phyloP scores from a whole-genome alignment of 2,888 invertebrate genomes.

The Oligia fasciuncula region DNA sequence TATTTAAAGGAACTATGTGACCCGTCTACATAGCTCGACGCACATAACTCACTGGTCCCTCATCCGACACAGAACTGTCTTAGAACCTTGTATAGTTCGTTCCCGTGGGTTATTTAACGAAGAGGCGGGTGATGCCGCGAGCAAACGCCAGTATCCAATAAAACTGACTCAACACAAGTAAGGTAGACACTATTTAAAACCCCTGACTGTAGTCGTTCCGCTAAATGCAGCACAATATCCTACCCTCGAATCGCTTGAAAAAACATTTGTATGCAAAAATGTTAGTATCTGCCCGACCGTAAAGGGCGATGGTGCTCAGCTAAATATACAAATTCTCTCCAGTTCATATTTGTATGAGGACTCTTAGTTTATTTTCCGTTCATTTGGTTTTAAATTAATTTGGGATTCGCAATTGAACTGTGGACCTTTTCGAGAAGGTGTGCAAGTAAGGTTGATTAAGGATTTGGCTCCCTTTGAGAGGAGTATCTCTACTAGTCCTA shows the following conservation, averaged over 20 bases:
- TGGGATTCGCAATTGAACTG: not conserved
- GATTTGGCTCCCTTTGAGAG: not conserved
- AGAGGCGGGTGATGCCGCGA: too few relatives aligned
- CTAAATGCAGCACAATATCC: conserved; percentile 40
- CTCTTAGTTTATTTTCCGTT: conserved; percentile 6
- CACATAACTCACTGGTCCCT: conserved; percentile 7
- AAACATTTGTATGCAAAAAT: conserved; percentile 56
- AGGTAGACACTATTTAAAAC: conserved; percentile 47
- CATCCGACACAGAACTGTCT: conserved; percentile 1
- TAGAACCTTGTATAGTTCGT: too few relatives aligned
- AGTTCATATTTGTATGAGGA: conserved; percentile 40
- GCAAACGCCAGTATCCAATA: not conserved
- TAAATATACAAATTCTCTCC: conserved; percentile 39
- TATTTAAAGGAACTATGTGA: conserved; percentile 19
- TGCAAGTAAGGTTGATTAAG: not conserved
- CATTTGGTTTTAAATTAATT: conserved; percentile 29
- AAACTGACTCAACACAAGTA: conserved; percentile 37
- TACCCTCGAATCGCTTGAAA: conserved; percentile 50
- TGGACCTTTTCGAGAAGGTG: not conserved
- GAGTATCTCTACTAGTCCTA: too few relatives aligned
- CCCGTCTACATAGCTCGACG: not conserved
- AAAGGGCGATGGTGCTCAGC: conserved; percentile 23
- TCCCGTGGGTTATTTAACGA: too few relatives aligned
- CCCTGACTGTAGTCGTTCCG: conserved; percentile 41
- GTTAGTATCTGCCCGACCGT: conserved; percentile 44